A percentile compares a stretch with the other conserved stretches of the same genome.
Evolutionary conservation across 2,113 vertebrate genomes (phyloP).

Genomic region (Nothoprocta pentlandii): DNA sequence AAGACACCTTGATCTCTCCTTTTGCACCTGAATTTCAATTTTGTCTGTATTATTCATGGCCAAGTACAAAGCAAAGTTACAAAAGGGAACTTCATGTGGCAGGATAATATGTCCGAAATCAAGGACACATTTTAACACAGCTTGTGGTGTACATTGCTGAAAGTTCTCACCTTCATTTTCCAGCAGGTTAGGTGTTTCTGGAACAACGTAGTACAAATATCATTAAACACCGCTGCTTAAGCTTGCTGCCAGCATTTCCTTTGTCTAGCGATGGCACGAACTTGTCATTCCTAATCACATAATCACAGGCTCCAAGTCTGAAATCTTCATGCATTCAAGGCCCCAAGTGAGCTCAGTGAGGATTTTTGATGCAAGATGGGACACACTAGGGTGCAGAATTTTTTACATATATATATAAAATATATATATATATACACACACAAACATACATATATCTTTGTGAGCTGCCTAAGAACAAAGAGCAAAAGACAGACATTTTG

Average conservation of each 20-base stretch:
- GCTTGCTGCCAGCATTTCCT: neutral
- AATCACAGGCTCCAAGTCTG: neutral
- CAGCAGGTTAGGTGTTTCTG: neutral
- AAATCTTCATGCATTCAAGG: neutral
- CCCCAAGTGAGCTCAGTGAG: neutral
- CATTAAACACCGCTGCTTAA: neutral
- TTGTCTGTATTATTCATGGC: neutral
- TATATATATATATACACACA: accelerated
- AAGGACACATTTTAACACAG: neutral
- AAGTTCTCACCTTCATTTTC: neutral
- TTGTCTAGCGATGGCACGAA: neutral
- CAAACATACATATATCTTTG: neutral
- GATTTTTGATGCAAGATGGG: neutral
- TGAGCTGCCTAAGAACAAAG: neutral
- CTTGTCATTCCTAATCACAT: neutral
- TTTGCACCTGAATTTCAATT: neutral
- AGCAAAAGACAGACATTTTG: neutral
- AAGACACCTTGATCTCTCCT: neutral
- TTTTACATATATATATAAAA: neutral
- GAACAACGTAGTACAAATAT: neutral
- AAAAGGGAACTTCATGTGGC: neutral
- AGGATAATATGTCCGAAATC: neutral
- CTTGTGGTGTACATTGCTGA: neutral
- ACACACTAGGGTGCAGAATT: neutral
- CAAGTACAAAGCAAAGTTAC: neutral